A percentile compares a stretch with the other conserved stretches of the same genome.
These are phyloP conservation scores for Cyrtorhinus lividipennis DNA, from an alignment of 1,140 invertebrate genomes.

Conservation along the genomic window DNA sequence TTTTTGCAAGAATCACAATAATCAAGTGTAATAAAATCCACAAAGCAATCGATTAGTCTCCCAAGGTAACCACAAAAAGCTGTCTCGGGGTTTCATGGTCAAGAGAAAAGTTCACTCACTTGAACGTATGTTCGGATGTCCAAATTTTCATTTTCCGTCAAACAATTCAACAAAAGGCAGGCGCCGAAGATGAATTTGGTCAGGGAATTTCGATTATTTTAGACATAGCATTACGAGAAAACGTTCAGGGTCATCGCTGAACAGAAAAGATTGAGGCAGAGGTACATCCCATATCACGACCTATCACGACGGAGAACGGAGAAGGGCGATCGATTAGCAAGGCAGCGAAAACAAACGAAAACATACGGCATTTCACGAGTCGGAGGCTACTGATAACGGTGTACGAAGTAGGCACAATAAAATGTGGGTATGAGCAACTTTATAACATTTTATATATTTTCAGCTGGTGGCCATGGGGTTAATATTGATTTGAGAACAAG, in stretches of 20 bases:
- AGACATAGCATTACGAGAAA: neutral
- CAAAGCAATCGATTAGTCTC: neutral
- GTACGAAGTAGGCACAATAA: too few relatives aligned
- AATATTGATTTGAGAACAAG: too few relatives aligned
- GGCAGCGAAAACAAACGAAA: neutral
- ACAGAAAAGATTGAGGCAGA: neutral
- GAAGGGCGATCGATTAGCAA: neutral
- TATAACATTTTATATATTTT: too few relatives aligned
- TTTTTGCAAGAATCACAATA: neutral
- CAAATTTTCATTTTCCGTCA: conserved; percentile 46
- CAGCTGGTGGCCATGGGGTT: too few relatives aligned
- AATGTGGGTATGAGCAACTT: too few relatives aligned
- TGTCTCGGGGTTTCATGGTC: neutral
- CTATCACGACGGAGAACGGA: too few relatives aligned
- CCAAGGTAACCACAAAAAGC: neutral
- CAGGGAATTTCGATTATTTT: neutral
- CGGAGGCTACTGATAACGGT: too few relatives aligned
- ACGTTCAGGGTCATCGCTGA: neutral
- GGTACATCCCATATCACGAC: neutral
- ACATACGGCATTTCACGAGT: too few relatives aligned
- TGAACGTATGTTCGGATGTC: conserved; percentile 55
- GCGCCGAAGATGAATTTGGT: neutral
- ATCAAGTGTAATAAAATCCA: neutral
- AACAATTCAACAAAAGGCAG: neutral
- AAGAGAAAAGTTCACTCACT: conserved; percentile 33